Conservation (phyloP, 2,113 vertebrate genomes). For the Narcine bancroftii region DNA sequence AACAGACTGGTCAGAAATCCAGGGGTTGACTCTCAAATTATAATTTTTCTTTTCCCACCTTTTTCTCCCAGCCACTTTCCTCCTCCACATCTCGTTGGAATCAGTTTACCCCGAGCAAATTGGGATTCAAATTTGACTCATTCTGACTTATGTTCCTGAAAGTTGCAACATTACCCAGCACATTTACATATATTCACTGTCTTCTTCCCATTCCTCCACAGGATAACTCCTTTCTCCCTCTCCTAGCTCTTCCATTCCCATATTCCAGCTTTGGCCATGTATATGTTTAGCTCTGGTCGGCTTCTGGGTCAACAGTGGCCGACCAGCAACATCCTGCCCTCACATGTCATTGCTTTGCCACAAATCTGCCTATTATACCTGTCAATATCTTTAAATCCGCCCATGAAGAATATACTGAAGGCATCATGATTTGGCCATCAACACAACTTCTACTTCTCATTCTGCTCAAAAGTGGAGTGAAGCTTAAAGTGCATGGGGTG, state of each 20-base stretch:
- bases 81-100: too few relatives aligned
- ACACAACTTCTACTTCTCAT: not conserved
- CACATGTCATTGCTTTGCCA: not conserved
- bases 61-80: too few relatives aligned
- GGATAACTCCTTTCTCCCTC: not conserved
- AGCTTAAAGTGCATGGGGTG: not conserved
- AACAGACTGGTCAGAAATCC: not conserved
- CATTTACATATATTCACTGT: not conserved
- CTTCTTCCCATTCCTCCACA: not conserved
- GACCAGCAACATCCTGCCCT: not conserved
- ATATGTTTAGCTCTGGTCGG: not conserved
- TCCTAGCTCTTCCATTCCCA: not conserved
- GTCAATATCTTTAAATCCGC: too few relatives aligned
- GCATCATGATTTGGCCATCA: not conserved
- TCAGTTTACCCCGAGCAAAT: not conserved
- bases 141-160: not conserved
- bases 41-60: not conserved
- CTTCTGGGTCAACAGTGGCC: not conserved
- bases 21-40: not conserved
- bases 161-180: not conserved
- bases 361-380: not conserved
- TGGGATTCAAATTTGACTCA: not conserved
- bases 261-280: not conserved
- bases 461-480: not conserved
- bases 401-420: not conserved